Conservation (phyloP, 2,888 invertebrate species). For the Drosophila villosipedis region DNA sequence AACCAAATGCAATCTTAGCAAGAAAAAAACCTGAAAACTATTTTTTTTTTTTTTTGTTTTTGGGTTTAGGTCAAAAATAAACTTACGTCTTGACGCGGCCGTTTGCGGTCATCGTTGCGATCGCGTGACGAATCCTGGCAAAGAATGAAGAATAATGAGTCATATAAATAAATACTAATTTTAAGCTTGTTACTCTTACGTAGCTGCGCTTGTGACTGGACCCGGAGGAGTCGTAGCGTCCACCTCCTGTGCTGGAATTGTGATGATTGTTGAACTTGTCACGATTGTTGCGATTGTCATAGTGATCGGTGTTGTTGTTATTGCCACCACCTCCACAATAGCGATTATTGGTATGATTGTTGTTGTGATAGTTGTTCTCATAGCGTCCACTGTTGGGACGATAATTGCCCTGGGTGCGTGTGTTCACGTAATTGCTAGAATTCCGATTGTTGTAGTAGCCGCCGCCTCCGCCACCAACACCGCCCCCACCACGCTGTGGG, state of each 20-base stretch:
- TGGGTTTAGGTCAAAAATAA: slow-evolving; percentile 39
- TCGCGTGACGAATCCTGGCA: slow-evolving; percentile 83
- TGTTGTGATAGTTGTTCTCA: slow-evolving; percentile 73
- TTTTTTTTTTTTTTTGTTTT: slow-evolving; percentile 10
- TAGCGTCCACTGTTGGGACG: slow-evolving; percentile 78
- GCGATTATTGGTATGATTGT: slow-evolving; percentile 73
- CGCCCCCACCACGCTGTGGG: slow-evolving; percentile 64
- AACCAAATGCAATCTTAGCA: slow-evolving; percentile 25
- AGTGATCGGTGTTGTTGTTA: slow-evolving; percentile 57
- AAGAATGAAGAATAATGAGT: slow-evolving; percentile 5
- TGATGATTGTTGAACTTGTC: slow-evolving; percentile 72
- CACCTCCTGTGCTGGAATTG: slow-evolving; percentile 67
- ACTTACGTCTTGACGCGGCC: slow-evolving; percentile 85
- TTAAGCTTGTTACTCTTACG: slow-evolving; percentile 63
- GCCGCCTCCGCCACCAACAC: slow-evolving; percentile 77
- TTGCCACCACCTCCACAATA: slow-evolving; percentile 64
- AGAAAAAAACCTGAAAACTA: slow-evolving; percentile 47
- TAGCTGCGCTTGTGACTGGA: slow-evolving; percentile 83
- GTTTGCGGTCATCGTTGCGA: slow-evolving; percentile 83
- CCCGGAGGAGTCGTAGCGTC: slow-evolving; percentile 77
- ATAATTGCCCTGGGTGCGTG: slow-evolving; percentile 82
- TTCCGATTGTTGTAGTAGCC: slow-evolving; percentile 76
- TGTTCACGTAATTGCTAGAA: slow-evolving; percentile 78
- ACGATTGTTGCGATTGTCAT: slow-evolving; percentile 72
- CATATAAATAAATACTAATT: not conserved